Evolutionary conservation across 2,888 invertebrate species (phyloP), one percentile per base, ranked within the genome.

Genomic region (Agrotis segetum): DNA sequence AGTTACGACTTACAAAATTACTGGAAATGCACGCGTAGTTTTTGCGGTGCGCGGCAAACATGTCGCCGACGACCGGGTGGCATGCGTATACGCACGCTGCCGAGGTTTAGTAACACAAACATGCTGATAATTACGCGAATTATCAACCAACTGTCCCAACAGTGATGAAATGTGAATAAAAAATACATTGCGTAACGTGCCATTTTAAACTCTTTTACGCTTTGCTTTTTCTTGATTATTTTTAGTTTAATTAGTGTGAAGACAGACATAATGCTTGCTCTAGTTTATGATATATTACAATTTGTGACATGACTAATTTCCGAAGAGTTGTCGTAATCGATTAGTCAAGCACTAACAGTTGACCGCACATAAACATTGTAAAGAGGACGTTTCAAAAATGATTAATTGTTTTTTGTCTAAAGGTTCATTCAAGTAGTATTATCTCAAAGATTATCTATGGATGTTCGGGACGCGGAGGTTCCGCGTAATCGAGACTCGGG

Each of bases 161-260:
- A 87, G 89, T 93, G 91, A 92, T 92, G 92, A 94, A 94, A 94
- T 93, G 92, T 89, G 80, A 79, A 87, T 86, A 94, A 93, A 93
- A 95, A 94, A 86, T 67, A 88, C 88, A 88, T 93, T 91, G 88
- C 90, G 86, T 91, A 92, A 94, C 88, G 82, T 81, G 74, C 71
- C 83, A 83, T 85, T 86, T 86, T 67, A 75, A 79, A 80, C 75
- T 79, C 76, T 81, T 87, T 84, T 84, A 82, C 84, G 79, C 84
- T 83, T 74, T 71, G 49, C n/a, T 67, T 74, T 84, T 84, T 77
- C 65, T 67, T 69, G 34, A 60, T 72, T 60, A 56, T 77, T 71
- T 82, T 82, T 75, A 68, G 65, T 68, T 67, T 67, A 81, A 77
- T 69, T 62, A 72, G 53, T 65, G 62, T 64, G 50, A 74, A 69